A percentile compares a stretch with the other conserved stretches of the same genome.
Evolutionary conservation across 2,113 vertebrate species (phyloP).

Genomic region (Puntigrus tetrazona): DNA sequence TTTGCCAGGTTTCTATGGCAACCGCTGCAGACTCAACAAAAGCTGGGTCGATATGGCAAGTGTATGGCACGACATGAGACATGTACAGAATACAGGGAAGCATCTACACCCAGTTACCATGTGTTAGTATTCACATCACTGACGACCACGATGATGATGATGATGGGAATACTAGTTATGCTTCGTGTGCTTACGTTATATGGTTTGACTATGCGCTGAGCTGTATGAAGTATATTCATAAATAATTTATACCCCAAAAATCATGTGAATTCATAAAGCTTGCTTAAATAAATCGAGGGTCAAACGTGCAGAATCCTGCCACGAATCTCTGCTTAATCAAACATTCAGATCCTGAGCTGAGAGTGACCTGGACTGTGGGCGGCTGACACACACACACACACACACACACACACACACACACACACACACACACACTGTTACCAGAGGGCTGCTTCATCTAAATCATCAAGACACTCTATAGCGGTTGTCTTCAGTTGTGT

Average conservation of each 20-base stretch:
- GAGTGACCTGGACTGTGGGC: neutral
- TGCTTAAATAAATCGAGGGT: neutral
- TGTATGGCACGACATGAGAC: neutral
- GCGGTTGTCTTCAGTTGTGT: neutral
- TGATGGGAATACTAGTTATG: neutral
- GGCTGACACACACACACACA: neutral
- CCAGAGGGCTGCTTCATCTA: neutral
- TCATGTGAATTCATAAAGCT: neutral
- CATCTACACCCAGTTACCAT: neutral
- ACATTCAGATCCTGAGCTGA: neutral
- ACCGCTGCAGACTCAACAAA: conserved; percentile 40
- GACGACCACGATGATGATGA: neutral
- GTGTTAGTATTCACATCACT: neutral
- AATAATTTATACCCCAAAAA: neutral
- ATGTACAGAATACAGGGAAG: neutral
- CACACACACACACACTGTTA: neutral
- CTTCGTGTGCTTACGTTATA: neutral
- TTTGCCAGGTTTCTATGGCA: conserved; percentile 48
- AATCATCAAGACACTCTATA: neutral
- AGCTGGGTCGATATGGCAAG: neutral
- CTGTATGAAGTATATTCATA: neutral
- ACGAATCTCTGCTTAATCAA: neutral
- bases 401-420: neutral
- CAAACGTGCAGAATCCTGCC: neutral
- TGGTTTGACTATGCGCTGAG: neutral